Evolutionary conservation across 53 echinoderm and acorn worm species (phyloP).

Genomic region (Actinopyga echinites): DNA sequence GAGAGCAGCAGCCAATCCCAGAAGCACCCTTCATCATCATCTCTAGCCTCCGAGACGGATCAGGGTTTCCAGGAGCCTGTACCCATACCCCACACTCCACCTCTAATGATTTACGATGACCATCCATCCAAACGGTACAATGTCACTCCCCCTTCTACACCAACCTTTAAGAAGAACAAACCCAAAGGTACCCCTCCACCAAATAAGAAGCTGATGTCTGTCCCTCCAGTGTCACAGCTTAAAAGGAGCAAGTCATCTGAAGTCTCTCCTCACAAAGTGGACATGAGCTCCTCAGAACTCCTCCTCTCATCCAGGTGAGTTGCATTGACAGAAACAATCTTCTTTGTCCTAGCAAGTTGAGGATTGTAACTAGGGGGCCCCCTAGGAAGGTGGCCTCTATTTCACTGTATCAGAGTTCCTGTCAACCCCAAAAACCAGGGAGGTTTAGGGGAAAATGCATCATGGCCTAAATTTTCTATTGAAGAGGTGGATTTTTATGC

Average conservation of each 20-base stretch:
- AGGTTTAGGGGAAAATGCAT: too few relatives aligned
- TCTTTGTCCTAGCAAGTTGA: too few relatives aligned
- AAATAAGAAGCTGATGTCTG: conserved; percentile 72
- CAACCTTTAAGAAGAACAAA: conserved; percentile 61
- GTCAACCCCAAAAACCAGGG: too few relatives aligned
- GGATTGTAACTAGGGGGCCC: too few relatives aligned
- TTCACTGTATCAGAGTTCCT: too few relatives aligned
- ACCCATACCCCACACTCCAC: conserved; percentile 50
- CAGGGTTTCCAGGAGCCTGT: conserved; percentile 11
- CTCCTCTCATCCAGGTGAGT: too few relatives aligned
- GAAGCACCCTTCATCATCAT: conserved; percentile 86
- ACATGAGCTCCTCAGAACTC: conserved; percentile 30
- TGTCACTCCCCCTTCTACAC: conserved; percentile 64
- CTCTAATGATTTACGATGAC: conserved; percentile 36
- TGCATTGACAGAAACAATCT: too few relatives aligned
- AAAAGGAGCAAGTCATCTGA: conserved; percentile 70
- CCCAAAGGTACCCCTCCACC: conserved; percentile 87
- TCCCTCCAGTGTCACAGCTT: conserved; percentile 44
- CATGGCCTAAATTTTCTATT: too few relatives aligned
- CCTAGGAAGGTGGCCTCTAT: too few relatives aligned
- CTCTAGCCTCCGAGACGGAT: conserved; percentile 58
- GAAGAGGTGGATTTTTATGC: too few relatives aligned
- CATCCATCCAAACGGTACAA: conserved; percentile 57
- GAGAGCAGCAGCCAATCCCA: conserved; percentile 79
- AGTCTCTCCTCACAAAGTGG: conserved; percentile 57